Evolutionary conservation across 2,797 vertebrate species (phyloP), one percentile per base, ranked within the genome.

Genomic region (Alosa sapidissima): DNA sequence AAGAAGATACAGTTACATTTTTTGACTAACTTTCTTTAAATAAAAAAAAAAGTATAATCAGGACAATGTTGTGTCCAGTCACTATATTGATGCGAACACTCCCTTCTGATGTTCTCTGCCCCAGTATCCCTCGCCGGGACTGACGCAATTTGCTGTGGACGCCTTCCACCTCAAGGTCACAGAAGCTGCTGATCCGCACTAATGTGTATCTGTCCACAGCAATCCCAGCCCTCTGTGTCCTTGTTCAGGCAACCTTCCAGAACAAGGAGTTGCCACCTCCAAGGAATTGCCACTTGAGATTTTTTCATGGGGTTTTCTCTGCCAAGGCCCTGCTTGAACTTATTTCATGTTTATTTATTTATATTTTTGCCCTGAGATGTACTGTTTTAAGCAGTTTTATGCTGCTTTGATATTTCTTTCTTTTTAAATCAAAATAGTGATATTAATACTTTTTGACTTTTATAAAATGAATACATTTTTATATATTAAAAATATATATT

Each of bases 221-320:
- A 2, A 1, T 21, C 58, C 58, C 0, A 62, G n/a, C 6, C 36
- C 68, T 75, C 36, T 2, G 0, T 75, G 68, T 45, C 68, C 68
- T 75, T 75, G 68, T 75, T 19, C 14, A 36, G 16, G 14, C 72
- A 78, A 45, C 41, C 72, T 78, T 78, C 72, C 72, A 78, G 72
- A 78, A 78, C 72, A 78, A 21, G 68, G 0, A 41, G 16, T 11
- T 72, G 33, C 68, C 28, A 72, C 36, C 36, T 5, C 72, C 41
- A 78, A 21, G 41, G 72, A 21, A 5, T 21, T 41, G 19, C 21
- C 3, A 19, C 4, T 51, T 55, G 3, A 0, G 14, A 6, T 45
- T 5, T 19, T 78, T 41, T 14, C 5, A 21, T 5, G 14, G 3
- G 3, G 5, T 0, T 21, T 36, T 19, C 19, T 75, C 36, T 78